These are phyloP conservation scores for Bhutanitis thaidina DNA, from an alignment of 2,888 invertebrate species.

Conservation along the genomic window DNA sequence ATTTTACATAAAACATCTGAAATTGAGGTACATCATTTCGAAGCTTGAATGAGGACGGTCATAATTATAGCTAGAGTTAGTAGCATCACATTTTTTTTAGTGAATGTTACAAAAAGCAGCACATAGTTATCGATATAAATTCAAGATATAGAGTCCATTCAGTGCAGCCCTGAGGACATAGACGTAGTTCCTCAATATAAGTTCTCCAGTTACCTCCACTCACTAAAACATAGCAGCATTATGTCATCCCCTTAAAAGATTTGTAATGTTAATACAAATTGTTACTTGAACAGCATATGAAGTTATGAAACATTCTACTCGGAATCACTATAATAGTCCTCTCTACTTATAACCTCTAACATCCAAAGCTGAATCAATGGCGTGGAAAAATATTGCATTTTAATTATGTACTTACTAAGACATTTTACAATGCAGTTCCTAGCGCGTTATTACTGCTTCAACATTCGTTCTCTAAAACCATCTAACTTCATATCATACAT, in stretches of 20 bases:
- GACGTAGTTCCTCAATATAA: no score
- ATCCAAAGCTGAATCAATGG: constrained; percentile 63
- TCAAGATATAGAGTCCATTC: no score
- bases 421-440: constrained; percentile 25
- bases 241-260: constrained; percentile 16
- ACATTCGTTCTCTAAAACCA: constrained; percentile 30
- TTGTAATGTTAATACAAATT: constrained; percentile 17
- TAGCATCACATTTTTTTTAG: not conserved
- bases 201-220: no score
- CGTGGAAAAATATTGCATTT: constrained; percentile 68
- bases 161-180: no score
- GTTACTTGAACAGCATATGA: constrained; percentile 27
- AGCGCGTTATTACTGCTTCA: constrained; percentile 34
- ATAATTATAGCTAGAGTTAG: constrained; percentile 22
- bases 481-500: constrained; percentile 25
- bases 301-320: constrained; percentile 45
- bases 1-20: constrained; percentile 7
- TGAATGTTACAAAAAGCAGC: no score
- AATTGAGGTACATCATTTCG: not conserved
- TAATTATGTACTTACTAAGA: constrained; percentile 36
- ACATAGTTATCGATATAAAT: no score
- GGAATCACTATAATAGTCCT: constrained; percentile 42
- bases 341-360: constrained; percentile 54
- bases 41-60: constrained; percentile 28
- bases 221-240: no score